Percentiles rank a stretch among this genome's conserved stretches.
Conservation (phyloP, 2,888 invertebrate genomes). For the Toxonevra muliebris region DNA sequence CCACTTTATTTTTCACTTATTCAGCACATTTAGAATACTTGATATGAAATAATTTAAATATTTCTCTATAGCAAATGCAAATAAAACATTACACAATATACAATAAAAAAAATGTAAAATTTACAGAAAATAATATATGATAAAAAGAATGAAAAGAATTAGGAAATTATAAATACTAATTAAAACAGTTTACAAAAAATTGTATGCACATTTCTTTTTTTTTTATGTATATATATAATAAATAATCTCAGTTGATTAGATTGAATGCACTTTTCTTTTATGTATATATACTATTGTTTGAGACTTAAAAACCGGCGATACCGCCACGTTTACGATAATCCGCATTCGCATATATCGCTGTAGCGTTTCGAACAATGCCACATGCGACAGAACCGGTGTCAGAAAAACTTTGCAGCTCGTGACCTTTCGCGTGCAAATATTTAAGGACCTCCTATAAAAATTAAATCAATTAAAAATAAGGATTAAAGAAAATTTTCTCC, state of each 20-base stretch:
- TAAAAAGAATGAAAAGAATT: constrained; percentile 32
- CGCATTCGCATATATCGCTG: constrained; percentile 78
- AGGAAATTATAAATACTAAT: background rate
- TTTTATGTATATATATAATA: constrained; percentile 26
- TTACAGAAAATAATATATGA: constrained; percentile 23
- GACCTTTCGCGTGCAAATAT: constrained; percentile 75
- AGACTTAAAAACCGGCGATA: constrained; percentile 72
- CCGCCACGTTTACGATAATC: constrained; percentile 86
- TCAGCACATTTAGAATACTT: constrained; percentile 16
- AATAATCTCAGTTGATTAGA: constrained; percentile 35
- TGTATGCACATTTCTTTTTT: constrained; percentile 5
- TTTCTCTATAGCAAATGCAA: constrained; percentile 14
- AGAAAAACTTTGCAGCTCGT: constrained; percentile 69
- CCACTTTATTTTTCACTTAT: background rate
- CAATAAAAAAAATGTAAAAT: constrained; percentile 23
- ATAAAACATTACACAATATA: constrained; percentile 22
- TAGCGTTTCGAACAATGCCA: constrained; percentile 73
- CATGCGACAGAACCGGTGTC: constrained; percentile 74
- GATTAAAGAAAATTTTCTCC: background rate
- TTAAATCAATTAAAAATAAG: background rate
- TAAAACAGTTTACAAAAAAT: background rate
- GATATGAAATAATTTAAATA: constrained; percentile 28
- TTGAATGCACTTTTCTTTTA: constrained; percentile 15
- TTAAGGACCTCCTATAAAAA: constrained; percentile 70
- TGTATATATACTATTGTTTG: background rate